These are phyloP conservation scores for Rattus rattus DNA, from an alignment of 2,113 vertebrate species.

Conservation along the genomic window DNA sequence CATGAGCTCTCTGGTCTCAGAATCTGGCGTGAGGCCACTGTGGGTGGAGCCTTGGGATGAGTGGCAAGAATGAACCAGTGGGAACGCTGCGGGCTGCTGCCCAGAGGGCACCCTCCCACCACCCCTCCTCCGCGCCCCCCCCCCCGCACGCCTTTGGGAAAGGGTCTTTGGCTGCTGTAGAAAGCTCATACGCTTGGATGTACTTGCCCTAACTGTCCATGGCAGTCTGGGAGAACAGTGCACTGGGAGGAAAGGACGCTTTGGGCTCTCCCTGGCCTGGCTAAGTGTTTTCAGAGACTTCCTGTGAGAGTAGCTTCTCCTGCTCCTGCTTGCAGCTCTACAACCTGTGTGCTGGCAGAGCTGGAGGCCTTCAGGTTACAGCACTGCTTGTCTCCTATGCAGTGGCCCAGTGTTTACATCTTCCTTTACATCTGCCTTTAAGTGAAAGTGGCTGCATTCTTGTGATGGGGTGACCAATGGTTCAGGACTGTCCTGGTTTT, in stretches of 20 bases:
- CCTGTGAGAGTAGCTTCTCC: background rate
- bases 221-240: too few species aligned
- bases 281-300: background rate
- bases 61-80: background rate
- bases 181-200: background rate
- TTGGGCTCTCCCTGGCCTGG: accelerated
- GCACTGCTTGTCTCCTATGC: background rate
- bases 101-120: background rate
- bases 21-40: background rate
- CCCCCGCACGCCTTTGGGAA: background rate
- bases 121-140: too few species aligned
- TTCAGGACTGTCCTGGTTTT: background rate
- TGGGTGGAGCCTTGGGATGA: background rate
- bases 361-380: background rate
- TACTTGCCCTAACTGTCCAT: background rate
- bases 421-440: conserved; percentile 28
- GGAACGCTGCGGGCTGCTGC: background rate
- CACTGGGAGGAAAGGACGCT: background rate
- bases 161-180: background rate
- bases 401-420: background rate
- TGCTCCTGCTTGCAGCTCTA: too few species aligned
- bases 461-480: background rate
- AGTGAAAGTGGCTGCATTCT: background rate
- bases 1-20: background rate
- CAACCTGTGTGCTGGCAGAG: too few species aligned